Conservation (phyloP, 2,113 vertebrate genomes). For the Phylloscopus whistleri region DNA sequence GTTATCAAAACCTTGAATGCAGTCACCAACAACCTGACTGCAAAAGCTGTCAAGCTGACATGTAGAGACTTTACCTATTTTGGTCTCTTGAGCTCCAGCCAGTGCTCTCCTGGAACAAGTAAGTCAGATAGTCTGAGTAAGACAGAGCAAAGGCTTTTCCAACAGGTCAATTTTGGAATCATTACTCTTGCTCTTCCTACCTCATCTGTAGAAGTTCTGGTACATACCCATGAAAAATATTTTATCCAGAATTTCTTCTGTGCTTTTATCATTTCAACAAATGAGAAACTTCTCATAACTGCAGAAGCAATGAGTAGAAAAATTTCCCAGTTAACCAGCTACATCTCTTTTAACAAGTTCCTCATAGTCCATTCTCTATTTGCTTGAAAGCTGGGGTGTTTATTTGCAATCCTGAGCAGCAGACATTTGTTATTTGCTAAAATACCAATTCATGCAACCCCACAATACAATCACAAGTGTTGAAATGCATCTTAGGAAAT, state of each 20-base stretch:
- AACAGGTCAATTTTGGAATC: neutral
- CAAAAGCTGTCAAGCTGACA: neutral
- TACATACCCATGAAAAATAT: neutral
- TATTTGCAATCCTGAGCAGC: neutral
- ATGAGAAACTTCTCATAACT: neutral
- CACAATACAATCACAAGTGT: neutral
- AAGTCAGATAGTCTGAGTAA: neutral
- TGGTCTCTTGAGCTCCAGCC: neutral
- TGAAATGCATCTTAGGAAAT: neutral
- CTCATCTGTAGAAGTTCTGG: neutral
- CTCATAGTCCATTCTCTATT: neutral
- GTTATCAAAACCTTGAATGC: neutral
- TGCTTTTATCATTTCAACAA: neutral
- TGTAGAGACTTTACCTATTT: neutral
- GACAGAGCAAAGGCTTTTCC: neutral
- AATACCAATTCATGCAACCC: neutral
- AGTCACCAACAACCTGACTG: neutral
- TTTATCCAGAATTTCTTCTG: neutral
- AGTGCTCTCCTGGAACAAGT: neutral
- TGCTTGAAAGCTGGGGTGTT: neutral
- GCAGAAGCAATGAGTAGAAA: neutral
- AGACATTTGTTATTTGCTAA: neutral
- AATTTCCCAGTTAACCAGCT: neutral
- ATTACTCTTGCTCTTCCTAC: neutral
- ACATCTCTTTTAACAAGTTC: neutral